Evolutionary conservation across 2,797 vertebrate genomes (phyloP).

Genomic region (Odontamblyopus rebecca): DNA sequence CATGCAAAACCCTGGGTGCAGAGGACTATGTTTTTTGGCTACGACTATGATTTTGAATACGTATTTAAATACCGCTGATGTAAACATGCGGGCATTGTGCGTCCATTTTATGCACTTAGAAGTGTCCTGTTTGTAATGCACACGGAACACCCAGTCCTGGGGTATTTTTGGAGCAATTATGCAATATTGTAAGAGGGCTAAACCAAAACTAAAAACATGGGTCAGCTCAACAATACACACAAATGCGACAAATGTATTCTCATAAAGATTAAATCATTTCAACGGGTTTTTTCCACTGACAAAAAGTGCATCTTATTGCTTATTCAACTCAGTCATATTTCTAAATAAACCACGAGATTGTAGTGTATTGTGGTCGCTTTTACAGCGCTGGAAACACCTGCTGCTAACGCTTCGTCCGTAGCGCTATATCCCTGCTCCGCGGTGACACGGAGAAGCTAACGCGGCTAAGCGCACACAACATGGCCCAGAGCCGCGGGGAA

Average conservation of each 20-base stretch:
- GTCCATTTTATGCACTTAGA: neutral
- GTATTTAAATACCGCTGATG: neutral
- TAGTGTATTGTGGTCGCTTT: neutral
- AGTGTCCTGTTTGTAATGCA: neutral
- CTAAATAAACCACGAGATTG: neutral
- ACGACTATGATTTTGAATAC: too few species aligned
- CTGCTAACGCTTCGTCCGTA: neutral
- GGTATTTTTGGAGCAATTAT: constrained; percentile 1
- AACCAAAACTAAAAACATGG: neutral
- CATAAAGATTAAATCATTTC: neutral
- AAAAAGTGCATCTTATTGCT: neutral
- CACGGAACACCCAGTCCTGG: neutral
- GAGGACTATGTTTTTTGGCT: too few species aligned
- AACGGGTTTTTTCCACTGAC: neutral
- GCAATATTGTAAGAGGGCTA: neutral
- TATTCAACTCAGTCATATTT: neutral
- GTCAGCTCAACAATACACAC: neutral
- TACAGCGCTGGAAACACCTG: neutral
- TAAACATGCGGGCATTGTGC: neutral
- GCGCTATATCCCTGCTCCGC: neutral
- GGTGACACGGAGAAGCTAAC: constrained; percentile 2
- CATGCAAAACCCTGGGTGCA: too few species aligned
- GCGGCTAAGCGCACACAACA: neutral
- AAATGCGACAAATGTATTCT: neutral
- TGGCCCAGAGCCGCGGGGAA: neutral